These are phyloP conservation scores for Drosophila tripunctata DNA, from an alignment of 2,888 invertebrate species.

Conservation along the genomic window DNA sequence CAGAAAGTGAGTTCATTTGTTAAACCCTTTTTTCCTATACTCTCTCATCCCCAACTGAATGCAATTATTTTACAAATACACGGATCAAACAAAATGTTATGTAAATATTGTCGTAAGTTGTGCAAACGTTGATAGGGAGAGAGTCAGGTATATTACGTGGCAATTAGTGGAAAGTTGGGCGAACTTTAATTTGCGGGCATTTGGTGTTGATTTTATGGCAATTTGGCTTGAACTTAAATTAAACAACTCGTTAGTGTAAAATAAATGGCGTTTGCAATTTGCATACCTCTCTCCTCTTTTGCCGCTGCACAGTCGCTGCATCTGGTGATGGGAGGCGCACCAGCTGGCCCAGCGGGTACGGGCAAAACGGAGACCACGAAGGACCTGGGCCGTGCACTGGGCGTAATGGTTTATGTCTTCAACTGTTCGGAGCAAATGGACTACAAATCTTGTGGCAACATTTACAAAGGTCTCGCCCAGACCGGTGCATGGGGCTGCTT, in stretches of 20 bases:
- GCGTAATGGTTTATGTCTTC: conserved; percentile 98
- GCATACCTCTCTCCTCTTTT: conserved; percentile 44
- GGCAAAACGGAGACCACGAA: conserved; percentile 99
- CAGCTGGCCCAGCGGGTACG: conserved; percentile 97
- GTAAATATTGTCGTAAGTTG: conserved; percentile 4
- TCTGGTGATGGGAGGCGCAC: conserved; percentile 97
- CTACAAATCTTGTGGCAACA: conserved; percentile 97
- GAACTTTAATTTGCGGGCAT: conserved; percentile 11
- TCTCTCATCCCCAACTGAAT: not conserved
- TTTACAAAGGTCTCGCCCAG: conserved; percentile 96
- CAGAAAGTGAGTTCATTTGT: not conserved
- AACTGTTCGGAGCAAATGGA: conserved; percentile 99
- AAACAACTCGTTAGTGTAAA: conserved; percentile 77
- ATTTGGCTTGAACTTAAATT: conserved; percentile 57
- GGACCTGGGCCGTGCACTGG: conserved; percentile 97
- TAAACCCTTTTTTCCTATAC: not conserved
- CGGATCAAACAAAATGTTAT: conserved; percentile 2
- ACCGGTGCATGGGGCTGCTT: conserved; percentile 99
- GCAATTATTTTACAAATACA: not conserved
- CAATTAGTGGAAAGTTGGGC: conserved; percentile 10
- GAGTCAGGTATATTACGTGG: conserved; percentile 15
- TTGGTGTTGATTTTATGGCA: conserved; percentile 51
- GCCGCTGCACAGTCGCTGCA: conserved; percentile 89
- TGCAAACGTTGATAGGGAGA: not conserved
- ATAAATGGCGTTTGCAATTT: conserved; percentile 71